Base-by-base conservation (phyloP, 1,140 invertebrate species). In the Periplaneta americana region DNA sequence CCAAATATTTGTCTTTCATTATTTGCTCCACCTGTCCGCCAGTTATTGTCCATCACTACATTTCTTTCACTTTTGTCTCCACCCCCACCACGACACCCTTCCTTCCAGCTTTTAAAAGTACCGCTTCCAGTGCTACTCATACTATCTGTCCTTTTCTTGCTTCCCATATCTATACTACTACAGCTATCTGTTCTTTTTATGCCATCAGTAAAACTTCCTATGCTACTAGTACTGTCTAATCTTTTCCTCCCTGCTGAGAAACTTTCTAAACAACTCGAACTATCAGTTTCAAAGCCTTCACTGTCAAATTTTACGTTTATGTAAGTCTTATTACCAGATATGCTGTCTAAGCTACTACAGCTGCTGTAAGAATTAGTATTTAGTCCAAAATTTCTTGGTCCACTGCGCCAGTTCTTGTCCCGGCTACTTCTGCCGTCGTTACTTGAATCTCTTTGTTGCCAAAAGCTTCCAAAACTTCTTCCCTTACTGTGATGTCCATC, bases 401-500 rank as follows among this genome's bases (percentile, higher is more conserved):
- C 48, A 66, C 48, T 66, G 22, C 48, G 48, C 48, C 48, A 66
- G n/a, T 66, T 66, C 48, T 66, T 66, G 22, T 66, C 48, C 48
- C 11, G 48, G 22, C 22, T 66, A n/a, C n/a, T n/a, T n/a, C 48
- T 66, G n/a, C 36, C 5, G 18, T 34, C 77, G 31, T 32, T 48
- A 39, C 77, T 31, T 17, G n/a, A 78, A 32, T 48, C 77, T 37
- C 77, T n/a, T 36, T 78, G 39, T 1, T 34, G n/a, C 34, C 31
- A 36, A 32, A 11, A 22, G 13, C 77, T 37, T 6, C 22, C n/a
- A 78, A 18, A 22, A 34, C 32, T 22, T 77, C 77, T 78, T 39
- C 36, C 77, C 18, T 48, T 39, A 48, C 77, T 78, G 34, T 78
- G 22, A 78, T 34, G 77, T 78, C 77, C n/a, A 3, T 78, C 36